Evolutionary conservation across 2,888 invertebrate genomes (phyloP).

Genomic region (Dynastes tityus): DNA sequence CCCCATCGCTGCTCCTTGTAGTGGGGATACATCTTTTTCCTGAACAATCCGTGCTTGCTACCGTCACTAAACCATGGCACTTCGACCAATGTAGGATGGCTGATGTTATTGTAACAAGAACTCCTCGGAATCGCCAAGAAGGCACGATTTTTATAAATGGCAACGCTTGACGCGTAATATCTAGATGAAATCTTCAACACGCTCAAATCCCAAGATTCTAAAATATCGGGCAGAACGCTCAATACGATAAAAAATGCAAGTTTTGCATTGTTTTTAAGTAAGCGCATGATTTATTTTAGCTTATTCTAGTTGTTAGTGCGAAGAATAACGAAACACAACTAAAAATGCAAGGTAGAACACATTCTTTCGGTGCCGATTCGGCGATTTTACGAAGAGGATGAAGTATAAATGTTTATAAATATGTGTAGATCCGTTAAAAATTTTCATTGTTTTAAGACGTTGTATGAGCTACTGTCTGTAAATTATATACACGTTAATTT

Average conservation of each 20-base stretch:
- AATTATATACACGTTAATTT: too few relatives aligned
- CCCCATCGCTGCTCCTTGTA: conserved; percentile 56
- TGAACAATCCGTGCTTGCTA: conserved; percentile 43
- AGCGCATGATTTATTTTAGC: conserved; percentile 9
- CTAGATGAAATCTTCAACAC: conserved; percentile 59
- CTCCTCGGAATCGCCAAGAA: conserved; percentile 69
- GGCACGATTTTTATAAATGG: conserved; percentile 68
- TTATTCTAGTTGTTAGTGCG: background rate
- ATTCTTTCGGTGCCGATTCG: conserved; percentile 32
- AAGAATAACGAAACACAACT: conserved; percentile 10
- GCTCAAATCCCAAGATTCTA: conserved; percentile 58
- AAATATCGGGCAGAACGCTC: background rate
- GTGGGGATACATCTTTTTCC: conserved; percentile 53
- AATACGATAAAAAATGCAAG: background rate
- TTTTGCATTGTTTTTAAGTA: background rate
- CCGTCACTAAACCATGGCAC: conserved; percentile 65
- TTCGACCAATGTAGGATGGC: conserved; percentile 67
- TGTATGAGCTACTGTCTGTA: background rate
- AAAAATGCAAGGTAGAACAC: background rate
- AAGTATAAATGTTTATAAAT: conserved; percentile 36
- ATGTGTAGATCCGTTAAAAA: conserved; percentile 16
- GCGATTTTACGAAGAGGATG: conserved; percentile 19
- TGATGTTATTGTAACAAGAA: conserved; percentile 61
- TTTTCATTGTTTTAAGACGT: background rate
- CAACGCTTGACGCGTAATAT: conserved; percentile 66